Evolutionary conservation across 2,888 invertebrate species (phyloP).

Genomic region (Cosmia trapezina): DNA sequence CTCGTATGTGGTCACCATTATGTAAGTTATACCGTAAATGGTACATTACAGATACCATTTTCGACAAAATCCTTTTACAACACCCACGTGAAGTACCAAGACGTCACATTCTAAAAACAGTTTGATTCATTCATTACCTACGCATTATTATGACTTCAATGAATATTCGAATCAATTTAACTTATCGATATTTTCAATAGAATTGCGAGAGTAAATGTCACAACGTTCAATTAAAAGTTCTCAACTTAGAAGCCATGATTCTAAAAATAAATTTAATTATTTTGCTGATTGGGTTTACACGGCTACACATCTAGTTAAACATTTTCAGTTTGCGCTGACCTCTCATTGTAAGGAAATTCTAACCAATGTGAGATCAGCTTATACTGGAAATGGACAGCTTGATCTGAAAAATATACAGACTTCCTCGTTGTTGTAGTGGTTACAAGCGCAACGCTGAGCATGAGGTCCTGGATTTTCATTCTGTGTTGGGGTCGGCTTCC

Average conservation of each 20-base stretch:
- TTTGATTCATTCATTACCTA: conserved; percentile 18
- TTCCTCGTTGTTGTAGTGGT: no score
- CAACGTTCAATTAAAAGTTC: conserved; percentile 38
- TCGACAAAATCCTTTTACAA: background rate
- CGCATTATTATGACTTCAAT: conserved; percentile 29
- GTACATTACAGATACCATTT: background rate
- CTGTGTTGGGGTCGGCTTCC: no score
- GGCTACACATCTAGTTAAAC: no score
- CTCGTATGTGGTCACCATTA: background rate
- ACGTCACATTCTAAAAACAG: conserved; percentile 6
- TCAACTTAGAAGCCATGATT: conserved; percentile 1
- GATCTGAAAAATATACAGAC: no score
- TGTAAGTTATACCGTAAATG: background rate
- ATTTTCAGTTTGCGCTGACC: no score
- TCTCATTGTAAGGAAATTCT: no score
- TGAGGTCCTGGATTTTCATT: no score
- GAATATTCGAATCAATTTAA: conserved; percentile 36
- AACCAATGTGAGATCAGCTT: no score
- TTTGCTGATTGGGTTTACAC: conserved; percentile 27
- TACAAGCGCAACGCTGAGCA: no score
- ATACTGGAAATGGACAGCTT: no score
- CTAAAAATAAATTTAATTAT: conserved; percentile 29
- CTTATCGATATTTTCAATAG: conserved; percentile 29
- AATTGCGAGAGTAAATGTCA: conserved; percentile 27
- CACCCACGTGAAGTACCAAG: conserved; percentile 12